A percentile compares a stretch with the other conserved stretches of the same genome.
phyloP scores from a whole-genome alignment of 2,888 invertebrate species.

The Rotaria macrura region DNA sequence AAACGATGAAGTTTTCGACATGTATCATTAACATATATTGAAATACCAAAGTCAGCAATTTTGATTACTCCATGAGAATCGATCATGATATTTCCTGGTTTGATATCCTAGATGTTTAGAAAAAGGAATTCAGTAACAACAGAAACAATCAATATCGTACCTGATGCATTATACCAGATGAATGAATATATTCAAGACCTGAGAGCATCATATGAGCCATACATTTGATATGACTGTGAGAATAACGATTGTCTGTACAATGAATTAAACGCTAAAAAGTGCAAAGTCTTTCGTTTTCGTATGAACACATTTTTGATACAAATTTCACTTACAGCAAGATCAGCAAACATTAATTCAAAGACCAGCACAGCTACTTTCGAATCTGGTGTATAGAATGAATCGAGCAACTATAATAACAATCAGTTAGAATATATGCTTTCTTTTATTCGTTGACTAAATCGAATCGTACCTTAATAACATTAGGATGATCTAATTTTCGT shows the following conservation, averaged over 20 bases:
- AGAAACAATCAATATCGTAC: not conserved
- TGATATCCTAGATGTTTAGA: not conserved
- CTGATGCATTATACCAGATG: not conserved
- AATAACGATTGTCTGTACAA: not conserved
- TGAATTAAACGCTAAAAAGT: not conserved
- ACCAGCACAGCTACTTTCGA: not conserved
- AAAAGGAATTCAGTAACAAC: no score
- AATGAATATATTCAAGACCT: not conserved
- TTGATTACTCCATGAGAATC: not conserved
- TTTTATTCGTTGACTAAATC: not conserved
- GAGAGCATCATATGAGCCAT: not conserved
- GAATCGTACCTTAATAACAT: not conserved
- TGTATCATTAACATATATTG: not conserved
- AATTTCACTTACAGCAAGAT: not conserved
- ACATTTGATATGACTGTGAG: not conserved
- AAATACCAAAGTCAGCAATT: slow-evolving; percentile 1
- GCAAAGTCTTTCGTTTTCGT: not conserved
- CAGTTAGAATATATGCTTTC: no score
- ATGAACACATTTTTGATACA: no score
- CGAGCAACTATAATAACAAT: not conserved
- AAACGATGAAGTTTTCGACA: slow-evolving; percentile 6
- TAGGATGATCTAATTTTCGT: slow-evolving; percentile 8
- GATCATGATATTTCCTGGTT: not conserved
- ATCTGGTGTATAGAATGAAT: not conserved
- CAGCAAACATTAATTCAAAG: not conserved